Evolutionary conservation across 2,797 vertebrate genomes (phyloP).

Genomic region (Labeo calbasu): DNA sequence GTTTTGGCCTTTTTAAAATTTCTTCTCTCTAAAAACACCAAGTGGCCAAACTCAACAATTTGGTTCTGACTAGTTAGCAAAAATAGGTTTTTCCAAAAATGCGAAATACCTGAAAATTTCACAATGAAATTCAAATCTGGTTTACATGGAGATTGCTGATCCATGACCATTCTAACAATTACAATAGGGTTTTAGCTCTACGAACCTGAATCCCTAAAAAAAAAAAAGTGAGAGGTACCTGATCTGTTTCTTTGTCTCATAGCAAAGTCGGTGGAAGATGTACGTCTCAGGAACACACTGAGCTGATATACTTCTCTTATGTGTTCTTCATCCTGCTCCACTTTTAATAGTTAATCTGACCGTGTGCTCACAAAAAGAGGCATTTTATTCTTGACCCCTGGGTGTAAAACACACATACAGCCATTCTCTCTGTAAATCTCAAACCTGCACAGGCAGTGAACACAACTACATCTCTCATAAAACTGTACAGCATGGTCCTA

Average conservation of each 20-base stretch:
- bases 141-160: rapidly evolving
- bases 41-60: too few relatives aligned
- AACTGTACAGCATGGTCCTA: neutral
- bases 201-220: too few relatives aligned
- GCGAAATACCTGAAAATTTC: too few relatives aligned
- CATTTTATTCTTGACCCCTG: neutral
- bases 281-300: neutral
- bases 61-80: too few relatives aligned
- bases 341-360: constrained; percentile 19
- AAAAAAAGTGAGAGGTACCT: neutral
- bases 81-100: too few relatives aligned
- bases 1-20: too few relatives aligned
- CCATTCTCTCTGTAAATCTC: neutral
- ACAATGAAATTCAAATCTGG: too few relatives aligned
- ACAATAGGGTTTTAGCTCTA: too few relatives aligned
- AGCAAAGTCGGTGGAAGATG: neutral
- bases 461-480: neutral
- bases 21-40: too few relatives aligned
- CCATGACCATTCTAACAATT: too few relatives aligned
- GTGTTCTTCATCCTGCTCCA: neutral
- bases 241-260: neutral
- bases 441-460: neutral
- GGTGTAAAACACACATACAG: neutral
- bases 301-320: constrained; percentile 3
- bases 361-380: neutral